Base-by-base conservation (phyloP, 2,113 vertebrate genomes). In the Colinus virginianus region DNA sequence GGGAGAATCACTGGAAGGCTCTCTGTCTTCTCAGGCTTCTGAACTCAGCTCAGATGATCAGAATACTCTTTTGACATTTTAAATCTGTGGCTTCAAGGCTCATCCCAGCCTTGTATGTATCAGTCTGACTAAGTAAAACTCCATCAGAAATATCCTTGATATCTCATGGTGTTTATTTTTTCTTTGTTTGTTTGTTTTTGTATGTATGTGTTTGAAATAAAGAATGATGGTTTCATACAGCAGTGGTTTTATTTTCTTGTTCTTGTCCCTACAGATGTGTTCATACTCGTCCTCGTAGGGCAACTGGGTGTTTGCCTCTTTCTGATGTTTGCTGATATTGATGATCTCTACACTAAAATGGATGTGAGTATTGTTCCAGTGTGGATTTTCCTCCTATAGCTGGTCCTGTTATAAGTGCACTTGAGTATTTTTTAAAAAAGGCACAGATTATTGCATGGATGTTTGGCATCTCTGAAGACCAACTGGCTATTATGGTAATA, bases 241-340 rank as follows among this genome's bases (percentile, higher is more conserved):
- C 11, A 70, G 8, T 62, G 43, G 13, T 6, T 67, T 86, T 43
- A 45, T 80, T 40, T 71, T 1, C 25, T 28, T 95, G 30, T 70
- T 95, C 58, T 96, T 93, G 1, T 94, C 78, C 77, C 82, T 90
- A 80, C 95, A 98, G 98, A 98, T 94, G 12, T 97, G 48, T 98
- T 98, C 43, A 10, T 98, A 32, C 34, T 97, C 32, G 97, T 97
- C 59, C 93, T 98, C 72, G 26, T 53, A 53, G 56, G 79, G 58
- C 98, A 98, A 92, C 81, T 98, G 91, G 92, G 95, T 3, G 36
- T 95, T 43, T 98, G 98, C 77, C 92, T 98, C 8, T 97, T 98
- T 96, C 92, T 98, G 87, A 66, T 98, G 46, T 98, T 98, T 95
- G 98, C 97, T 78, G 94, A 98, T 89, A 95, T 97, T 62, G 96